Evolutionary conservation across 2,113 vertebrate species (phyloP), one percentile per base, ranked within the genome.

Genomic region (Anguilla japonica): DNA sequence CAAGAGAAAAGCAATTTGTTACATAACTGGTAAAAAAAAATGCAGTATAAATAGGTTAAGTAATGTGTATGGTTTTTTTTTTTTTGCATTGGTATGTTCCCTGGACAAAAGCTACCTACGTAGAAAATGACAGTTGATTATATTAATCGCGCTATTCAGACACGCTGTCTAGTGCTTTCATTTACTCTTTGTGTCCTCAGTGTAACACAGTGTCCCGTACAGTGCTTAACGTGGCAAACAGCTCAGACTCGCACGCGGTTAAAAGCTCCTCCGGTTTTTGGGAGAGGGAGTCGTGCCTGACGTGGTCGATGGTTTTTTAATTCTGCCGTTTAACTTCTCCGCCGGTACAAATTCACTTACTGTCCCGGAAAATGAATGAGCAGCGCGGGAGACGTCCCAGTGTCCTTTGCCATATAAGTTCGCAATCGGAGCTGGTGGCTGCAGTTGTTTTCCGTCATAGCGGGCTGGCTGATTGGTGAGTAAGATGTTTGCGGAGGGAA

Each of bases 401-500:
- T 85, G 90, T 89, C 88, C 85, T 43, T 34, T 2, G 5, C 89
- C 86, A 92, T 91, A 94, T 94, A 93, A 95, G 94, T 93, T 91
- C 85, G 90, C 89, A 92, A 93, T 95, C 93, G 84, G 84, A 81
- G 40, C 88, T 92, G 93, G 95, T 91, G 92, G 91, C 88, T 87
- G 85, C 84, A 86, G 87, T 90, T 88, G 89, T 91, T 88, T 89
- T 89, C 87, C 84, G 89, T 89, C 91, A 91, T 92, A 93, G 92
- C 87, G 85, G 89, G 87, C 86, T 82, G 60, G 88, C 88, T 93
- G 92, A 94, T 93, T 94, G 90, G 91, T 94, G 93, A 94, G 93
- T 94, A 92, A 93, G 90, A 93, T 94, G 93, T 94, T 94, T 93
- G 93, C 91, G 86, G 83, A 79, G 88, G 86, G 85, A 92, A 90